phyloP scores from a whole-genome alignment of 1,140 invertebrate species.

The Hycleus phaleratus region DNA sequence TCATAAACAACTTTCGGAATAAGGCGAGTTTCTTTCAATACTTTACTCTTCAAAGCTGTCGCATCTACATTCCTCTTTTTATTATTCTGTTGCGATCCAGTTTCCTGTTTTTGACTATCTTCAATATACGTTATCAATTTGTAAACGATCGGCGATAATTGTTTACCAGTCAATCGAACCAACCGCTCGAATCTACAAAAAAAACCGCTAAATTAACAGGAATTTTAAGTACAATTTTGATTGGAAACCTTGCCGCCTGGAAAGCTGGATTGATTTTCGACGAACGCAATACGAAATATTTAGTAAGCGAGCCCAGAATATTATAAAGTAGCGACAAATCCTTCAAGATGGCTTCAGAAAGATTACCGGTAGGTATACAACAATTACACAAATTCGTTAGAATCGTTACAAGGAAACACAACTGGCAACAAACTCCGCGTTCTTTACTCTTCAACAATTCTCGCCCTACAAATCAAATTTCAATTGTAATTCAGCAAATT shows the following conservation, averaged over 20 bases:
- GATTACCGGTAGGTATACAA: constrained; percentile 35
- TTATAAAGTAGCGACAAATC: constrained; percentile 44
- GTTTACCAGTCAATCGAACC: constrained; percentile 49
- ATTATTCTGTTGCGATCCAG: constrained; percentile 22
- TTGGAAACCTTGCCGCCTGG: constrained; percentile 40
- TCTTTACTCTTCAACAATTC: constrained; percentile 43
- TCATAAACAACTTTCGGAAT: constrained; percentile 52
- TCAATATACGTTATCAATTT: constrained; percentile 49
- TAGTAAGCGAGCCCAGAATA: constrained; percentile 42
- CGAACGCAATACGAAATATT: constrained; percentile 44
- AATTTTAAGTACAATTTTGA: neutral
- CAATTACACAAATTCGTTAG: constrained; percentile 39
- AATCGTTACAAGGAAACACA: constrained; percentile 41
- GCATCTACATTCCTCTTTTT: constrained; percentile 39
- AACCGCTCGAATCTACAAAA: constrained; percentile 47
- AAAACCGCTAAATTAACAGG: constrained; percentile 1
- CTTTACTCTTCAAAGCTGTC: constrained; percentile 45
- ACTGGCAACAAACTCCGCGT: constrained; percentile 42
- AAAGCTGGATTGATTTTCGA: constrained; percentile 42
- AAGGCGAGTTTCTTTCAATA: constrained; percentile 49
- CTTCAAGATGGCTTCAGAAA: constrained; percentile 43
- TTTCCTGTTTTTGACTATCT: constrained; percentile 39
- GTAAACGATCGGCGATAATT: constrained; percentile 47
- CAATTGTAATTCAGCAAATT: neutral
- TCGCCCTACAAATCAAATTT: constrained; percentile 29